These are phyloP conservation scores for Drosophila picticornis DNA, from an alignment of 2,888 invertebrate species.

Conservation along the genomic window DNA sequence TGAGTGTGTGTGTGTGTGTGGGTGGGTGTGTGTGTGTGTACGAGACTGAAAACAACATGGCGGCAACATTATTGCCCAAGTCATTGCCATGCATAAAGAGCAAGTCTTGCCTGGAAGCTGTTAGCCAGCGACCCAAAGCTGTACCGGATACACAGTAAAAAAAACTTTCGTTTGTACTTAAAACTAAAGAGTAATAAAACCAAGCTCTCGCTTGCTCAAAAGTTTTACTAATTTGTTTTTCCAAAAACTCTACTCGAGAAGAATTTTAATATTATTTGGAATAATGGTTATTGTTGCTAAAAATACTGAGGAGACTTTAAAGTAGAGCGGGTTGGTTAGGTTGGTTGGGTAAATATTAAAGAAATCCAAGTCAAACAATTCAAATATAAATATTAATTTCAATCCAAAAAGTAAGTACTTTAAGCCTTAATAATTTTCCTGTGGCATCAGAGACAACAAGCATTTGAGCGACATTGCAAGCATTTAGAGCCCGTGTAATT, in stretches of 20 bases:
- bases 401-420: neutral
- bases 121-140: conserved; percentile 19
- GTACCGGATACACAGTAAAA: neutral
- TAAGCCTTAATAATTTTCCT: neutral
- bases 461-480: no score
- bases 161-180: neutral
- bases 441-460: neutral
- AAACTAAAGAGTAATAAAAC: neutral
- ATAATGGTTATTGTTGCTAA: neutral
- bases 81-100: conserved; percentile 70
- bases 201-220: neutral
- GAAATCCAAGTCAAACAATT: neutral
- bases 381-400: neutral
- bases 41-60: conserved; percentile 75
- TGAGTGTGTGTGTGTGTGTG: conserved; percentile 16
- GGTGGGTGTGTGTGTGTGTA: conserved; percentile 15
- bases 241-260: neutral
- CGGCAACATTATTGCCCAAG: conserved; percentile 71
- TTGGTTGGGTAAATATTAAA: neutral
- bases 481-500: neutral
- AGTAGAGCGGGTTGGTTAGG: fast-evolving
- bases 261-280: neutral
- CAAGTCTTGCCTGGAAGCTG: conserved; percentile 37
- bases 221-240: neutral
- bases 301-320: neutral